These are phyloP conservation scores for Gephyroberyx darwinii DNA, from an alignment of 2,797 vertebrate genomes.

Conservation along the genomic window DNA sequence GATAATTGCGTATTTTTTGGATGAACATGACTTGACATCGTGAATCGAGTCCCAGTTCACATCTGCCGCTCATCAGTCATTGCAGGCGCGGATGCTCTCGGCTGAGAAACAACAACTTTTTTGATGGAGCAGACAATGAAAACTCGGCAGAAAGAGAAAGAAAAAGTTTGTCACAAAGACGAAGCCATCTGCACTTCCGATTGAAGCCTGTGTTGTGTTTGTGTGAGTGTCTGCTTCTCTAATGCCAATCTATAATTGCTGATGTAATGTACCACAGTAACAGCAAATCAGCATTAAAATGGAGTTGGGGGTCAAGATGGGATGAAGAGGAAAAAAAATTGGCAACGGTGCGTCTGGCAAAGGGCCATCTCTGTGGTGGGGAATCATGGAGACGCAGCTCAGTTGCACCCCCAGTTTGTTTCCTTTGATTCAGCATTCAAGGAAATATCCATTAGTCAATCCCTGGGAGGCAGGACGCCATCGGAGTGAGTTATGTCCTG, in stretches of 20 bases:
- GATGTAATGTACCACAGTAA: slow-evolving; percentile 35
- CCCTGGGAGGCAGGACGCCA: slow-evolving; percentile 54
- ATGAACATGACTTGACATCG: slow-evolving; percentile 66
- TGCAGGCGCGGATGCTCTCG: slow-evolving; percentile 18
- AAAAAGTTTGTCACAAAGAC: slow-evolving; percentile 5
- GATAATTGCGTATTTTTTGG: slow-evolving; percentile 67
- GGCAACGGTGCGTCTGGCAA: slow-evolving; percentile 31
- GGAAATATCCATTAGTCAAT: slow-evolving; percentile 73
- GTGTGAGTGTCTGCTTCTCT: slow-evolving; percentile 3
- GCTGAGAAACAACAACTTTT: slow-evolving; percentile 5
- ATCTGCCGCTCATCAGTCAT: slow-evolving; percentile 62
- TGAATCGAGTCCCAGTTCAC: slow-evolving; percentile 45
- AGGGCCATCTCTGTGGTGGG: slow-evolving; percentile 9
- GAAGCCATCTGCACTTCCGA: background rate
- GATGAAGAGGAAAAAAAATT: slow-evolving; percentile 10
- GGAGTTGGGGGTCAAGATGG: slow-evolving; percentile 7
- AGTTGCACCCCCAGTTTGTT: slow-evolving; percentile 45
- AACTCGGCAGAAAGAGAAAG: background rate
- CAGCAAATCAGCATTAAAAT: slow-evolving; percentile 41
- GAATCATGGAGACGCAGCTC: background rate
- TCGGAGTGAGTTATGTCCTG: slow-evolving; percentile 66
- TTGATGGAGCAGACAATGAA: slow-evolving; percentile 14
- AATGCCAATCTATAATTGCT: slow-evolving; percentile 31
- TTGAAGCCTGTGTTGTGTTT: slow-evolving; percentile 16
- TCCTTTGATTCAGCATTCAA: slow-evolving; percentile 74